Base-by-base conservation (phyloP, 2,797 vertebrate genomes). In the Picus viridis region DNA sequence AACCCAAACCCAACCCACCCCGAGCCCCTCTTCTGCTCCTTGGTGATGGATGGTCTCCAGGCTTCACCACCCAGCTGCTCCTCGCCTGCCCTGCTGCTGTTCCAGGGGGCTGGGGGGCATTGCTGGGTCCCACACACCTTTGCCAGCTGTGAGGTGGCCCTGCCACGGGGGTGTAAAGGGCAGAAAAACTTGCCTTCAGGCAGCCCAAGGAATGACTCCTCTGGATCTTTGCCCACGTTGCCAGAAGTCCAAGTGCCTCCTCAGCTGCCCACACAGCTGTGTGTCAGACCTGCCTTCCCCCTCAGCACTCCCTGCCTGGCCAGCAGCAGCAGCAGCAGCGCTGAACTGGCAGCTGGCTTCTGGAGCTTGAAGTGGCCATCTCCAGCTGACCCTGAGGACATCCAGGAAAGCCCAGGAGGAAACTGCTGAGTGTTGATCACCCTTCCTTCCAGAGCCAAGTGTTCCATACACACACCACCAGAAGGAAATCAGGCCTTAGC, bases 401-500 rank as follows among this genome's bases (percentile, higher is more conserved):
- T 76, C 45, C 69, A 58, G 82, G 91, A 86, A 81, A 78, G 89
- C 83, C 89, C 80, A 75, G 57, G 4, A 64, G 69, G 69, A 68
- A 88, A 63, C 64, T 74, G 27, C 12, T 56, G 27, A 87, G 81
- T 30, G 58, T 62, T 65, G 51, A 51, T 79, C 68, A 47, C 45
- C 26, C 5, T 62, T 62, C 43, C 45, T 84, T 93, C 89, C 75
- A 94, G 88, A 95, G 88, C 57, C 57, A 86, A 87, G 62, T 82
- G 76, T 95, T 94, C 83, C 51, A 26, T 78, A 89, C 89, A 79
- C 78, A 77, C 24, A 10, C 43, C 68, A 86, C 29, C 54, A 56
- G 68, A 88, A 92, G 61, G 77, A 91, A 92, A 84, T 63, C 71
- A 32, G 54, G 54, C 89, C 75, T 93, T 93, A 90, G 89, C 58